Evolutionary conservation across 2,888 invertebrate genomes (phyloP), one percentile per base, ranked within the genome.

Genomic region (Lithophane ornitopus): DNA sequence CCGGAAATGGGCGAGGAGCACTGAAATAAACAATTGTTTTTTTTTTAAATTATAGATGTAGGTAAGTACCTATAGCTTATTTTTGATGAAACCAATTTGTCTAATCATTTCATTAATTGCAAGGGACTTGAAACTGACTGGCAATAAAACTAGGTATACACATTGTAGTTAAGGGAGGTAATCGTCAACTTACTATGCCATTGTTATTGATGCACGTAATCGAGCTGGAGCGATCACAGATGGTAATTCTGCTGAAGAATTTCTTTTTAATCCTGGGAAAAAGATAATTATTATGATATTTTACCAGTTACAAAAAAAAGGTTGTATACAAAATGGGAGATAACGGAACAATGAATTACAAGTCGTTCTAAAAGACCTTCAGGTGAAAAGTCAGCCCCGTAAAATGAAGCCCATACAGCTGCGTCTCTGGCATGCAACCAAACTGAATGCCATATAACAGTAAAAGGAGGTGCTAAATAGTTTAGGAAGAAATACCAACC

Each of bases 171-270:
- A 39, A 14, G 34, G 46, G 26, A 62, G 9, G 58, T 22, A 63
- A 58, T 16, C 9, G 14, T 41, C 12, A 16, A 92, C 95, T 93
- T 88, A 96, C 96, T 94, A 95, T 86, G 91, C 92, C 77, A 89
- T 89, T 52, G 93, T 92, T 73, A 94, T 93, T 2, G 95, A 88
- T 68, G 94, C 90, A 54, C 94, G 91, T 72, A 96, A 86, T 56
- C 96, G 92, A 59, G 96, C 96, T 69, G 96, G 95, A 14, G 94
- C 95, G 83, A 93, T 95, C 19, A 96, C 94, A 19, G 95, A 93
- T 9, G 95, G 96, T 52, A 95, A 82, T 58, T 95, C 95, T 22
- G 86, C 84, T 59, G 93, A 88, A 3, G 92, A 92, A 86, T 94
- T 95, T 87, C 94, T 91, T 91, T 95, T 96, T 66, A 96, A 89